Evolutionary conservation across 2,113 vertebrate species (phyloP).

Genomic region (Pipa parva): DNA sequence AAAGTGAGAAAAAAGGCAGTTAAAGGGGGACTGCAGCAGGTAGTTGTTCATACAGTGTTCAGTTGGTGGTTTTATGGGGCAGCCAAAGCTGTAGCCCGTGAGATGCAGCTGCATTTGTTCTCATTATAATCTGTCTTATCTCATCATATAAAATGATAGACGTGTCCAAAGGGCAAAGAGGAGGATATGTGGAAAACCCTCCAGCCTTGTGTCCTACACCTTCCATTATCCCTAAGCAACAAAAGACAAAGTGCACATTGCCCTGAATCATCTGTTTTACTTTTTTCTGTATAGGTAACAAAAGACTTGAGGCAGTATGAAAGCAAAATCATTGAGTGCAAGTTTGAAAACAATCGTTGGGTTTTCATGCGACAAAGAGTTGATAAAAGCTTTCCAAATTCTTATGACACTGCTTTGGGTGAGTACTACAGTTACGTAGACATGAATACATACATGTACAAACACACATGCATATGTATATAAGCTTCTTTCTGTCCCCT

Average conservation of each 20-base stretch:
- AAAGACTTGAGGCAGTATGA: constrained; percentile 94
- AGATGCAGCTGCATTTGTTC: constrained; percentile 7
- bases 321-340: constrained; percentile 99
- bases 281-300: constrained; percentile 71
- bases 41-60: too few relatives aligned
- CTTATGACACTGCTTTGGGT: constrained; percentile 95
- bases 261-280: constrained; percentile 32
- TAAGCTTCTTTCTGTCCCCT: not conserved
- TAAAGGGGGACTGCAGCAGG: too few relatives aligned
- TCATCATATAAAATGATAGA: too few relatives aligned
- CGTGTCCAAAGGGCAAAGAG: too few relatives aligned
- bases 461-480: not conserved
- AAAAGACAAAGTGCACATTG: constrained; percentile 43
- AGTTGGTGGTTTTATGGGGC: too few relatives aligned
- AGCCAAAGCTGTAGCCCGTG: too few relatives aligned
- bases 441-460: not conserved
- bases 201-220: too few relatives aligned
- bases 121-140: not conserved
- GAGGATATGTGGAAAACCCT: too few relatives aligned
- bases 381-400: constrained; percentile 98
- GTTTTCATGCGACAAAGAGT: constrained; percentile 95
- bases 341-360: constrained; percentile 91
- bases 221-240: too few relatives aligned
- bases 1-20: too few relatives aligned
- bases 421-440: constrained; percentile 54